Evolutionary conservation across 2,797 vertebrate species (phyloP).

Genomic region (Oreochromis mossambicus): DNA sequence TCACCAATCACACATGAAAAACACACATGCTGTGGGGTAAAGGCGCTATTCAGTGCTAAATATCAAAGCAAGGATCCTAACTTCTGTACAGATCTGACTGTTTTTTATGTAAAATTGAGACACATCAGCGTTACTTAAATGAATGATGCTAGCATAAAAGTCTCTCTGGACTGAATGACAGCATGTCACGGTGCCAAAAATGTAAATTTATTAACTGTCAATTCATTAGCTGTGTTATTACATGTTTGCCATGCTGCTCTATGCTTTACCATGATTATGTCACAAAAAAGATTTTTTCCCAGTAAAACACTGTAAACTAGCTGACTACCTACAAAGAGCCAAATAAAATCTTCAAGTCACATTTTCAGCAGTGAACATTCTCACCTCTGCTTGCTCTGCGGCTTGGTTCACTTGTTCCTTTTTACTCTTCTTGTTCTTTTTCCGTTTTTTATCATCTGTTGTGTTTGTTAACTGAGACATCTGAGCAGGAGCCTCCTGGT

Average conservation of each 20-base stretch:
- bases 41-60: not conserved
- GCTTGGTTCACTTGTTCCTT: slow-evolving; percentile 23
- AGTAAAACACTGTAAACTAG: not conserved
- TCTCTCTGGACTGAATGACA: not conserved
- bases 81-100: not conserved
- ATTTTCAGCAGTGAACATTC: not conserved
- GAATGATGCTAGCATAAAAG: not conserved
- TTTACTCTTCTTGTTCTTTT: slow-evolving; percentile 49
- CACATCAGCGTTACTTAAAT: not conserved
- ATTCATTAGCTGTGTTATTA: not conserved
- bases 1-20: not conserved
- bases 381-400: slow-evolving; percentile 33
- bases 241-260: not conserved
- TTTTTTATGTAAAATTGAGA: not conserved
- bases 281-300: not conserved
- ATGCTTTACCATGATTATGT: not conserved
- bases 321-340: not conserved
- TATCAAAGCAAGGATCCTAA: not conserved
- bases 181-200: not conserved
- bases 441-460: not conserved
- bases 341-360: not conserved
- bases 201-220: not conserved
- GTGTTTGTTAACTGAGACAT: not conserved
- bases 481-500: slow-evolving; percentile 24
- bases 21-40: not conserved